Conservation (phyloP, 2,888 invertebrate species). For the Agrochola litura region DNA sequence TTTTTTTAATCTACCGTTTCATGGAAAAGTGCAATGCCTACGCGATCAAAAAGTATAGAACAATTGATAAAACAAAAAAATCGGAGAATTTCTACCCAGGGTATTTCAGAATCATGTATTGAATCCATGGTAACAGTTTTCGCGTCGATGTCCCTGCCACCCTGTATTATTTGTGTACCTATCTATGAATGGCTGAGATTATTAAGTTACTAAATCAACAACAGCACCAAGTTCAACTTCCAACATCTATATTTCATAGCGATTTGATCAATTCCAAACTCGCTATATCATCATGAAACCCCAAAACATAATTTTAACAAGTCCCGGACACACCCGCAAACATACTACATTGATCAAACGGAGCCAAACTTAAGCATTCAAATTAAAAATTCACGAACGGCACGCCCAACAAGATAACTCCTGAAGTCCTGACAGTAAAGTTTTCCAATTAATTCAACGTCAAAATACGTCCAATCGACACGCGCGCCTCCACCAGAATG, state of each 20-base stretch:
- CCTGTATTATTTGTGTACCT: neutral
- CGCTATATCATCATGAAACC: constrained; percentile 2
- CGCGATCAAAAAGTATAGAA: too few species aligned
- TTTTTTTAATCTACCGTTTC: too few species aligned
- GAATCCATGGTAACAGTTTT: too few species aligned
- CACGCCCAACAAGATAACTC: constrained; percentile 62
- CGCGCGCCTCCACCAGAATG: constrained; percentile 42
- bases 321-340: constrained; percentile 38
- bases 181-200: neutral
- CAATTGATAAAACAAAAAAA: too few species aligned
- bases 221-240: constrained; percentile 1
- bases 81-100: too few species aligned
- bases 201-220: constrained; percentile 9
- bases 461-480: constrained; percentile 71
- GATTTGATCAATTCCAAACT: constrained; percentile 38
- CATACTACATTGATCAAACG: constrained; percentile 57
- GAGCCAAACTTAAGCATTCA: constrained; percentile 59
- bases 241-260: constrained; percentile 20
- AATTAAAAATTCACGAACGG: constrained; percentile 67
- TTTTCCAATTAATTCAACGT: constrained; percentile 76
- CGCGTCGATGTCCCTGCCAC: too few species aligned
- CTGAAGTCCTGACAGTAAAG: constrained; percentile 67
- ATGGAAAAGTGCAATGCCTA: too few species aligned
- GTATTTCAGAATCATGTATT: too few species aligned
- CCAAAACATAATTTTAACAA: constrained; percentile 44